Conservation (phyloP, 2,888 invertebrate species). For the Ormyrus thymus region DNA sequence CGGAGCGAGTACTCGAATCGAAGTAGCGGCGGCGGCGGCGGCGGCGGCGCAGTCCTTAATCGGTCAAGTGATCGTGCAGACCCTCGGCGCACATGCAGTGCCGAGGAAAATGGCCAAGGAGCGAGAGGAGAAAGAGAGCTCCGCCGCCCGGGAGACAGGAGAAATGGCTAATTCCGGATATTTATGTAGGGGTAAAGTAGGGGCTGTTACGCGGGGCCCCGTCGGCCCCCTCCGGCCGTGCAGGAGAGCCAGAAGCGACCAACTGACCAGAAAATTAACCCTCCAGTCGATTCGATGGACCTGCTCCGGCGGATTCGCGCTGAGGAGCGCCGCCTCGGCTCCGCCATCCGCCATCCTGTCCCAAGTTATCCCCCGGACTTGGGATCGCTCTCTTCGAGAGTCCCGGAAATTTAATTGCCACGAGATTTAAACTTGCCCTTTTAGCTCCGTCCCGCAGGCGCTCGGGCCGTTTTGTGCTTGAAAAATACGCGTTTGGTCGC, state of each 20-base stretch:
- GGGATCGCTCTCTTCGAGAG: slow-evolving; percentile 36
- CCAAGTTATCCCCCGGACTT: slow-evolving; percentile 43
- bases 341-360: not conserved
- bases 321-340: slow-evolving; percentile 4
- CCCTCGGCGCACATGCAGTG: slow-evolving; percentile 61
- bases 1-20: slow-evolving; percentile 70
- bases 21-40: slow-evolving; percentile 56
- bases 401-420: slow-evolving; percentile 55
- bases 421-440: slow-evolving; percentile 52
- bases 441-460: not conserved
- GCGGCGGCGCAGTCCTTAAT: slow-evolving; percentile 68
- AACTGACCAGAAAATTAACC: slow-evolving; percentile 76
- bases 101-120: slow-evolving; percentile 46
- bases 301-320: slow-evolving; percentile 61
- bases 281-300: slow-evolving; percentile 73
- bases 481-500: no score
- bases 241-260: slow-evolving; percentile 72
- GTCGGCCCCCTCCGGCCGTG: slow-evolving; percentile 70
- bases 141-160: slow-evolving; percentile 64
- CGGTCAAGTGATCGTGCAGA: slow-evolving; percentile 75
- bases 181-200: slow-evolving; percentile 74
- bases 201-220: slow-evolving; percentile 70
- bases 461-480: not conserved
- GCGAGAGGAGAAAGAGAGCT: slow-evolving; percentile 57
- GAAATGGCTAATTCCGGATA: slow-evolving; percentile 76